phyloP scores from a whole-genome alignment of 2,797 vertebrate species.

The Tenualosa thibaudeaui region DNA sequence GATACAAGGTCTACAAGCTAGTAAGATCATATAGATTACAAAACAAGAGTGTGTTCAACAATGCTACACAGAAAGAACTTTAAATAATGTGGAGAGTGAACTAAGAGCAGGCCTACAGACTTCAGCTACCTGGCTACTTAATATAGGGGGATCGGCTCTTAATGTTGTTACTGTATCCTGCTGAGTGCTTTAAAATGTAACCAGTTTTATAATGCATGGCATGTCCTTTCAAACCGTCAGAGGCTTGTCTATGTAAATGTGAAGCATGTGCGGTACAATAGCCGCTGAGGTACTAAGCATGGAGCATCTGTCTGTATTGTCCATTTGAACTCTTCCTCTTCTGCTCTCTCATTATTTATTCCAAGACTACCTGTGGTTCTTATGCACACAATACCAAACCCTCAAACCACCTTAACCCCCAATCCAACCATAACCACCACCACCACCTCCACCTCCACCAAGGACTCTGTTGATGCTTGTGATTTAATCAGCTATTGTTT shows the following conservation, averaged over 20 bases:
- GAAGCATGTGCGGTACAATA: not conserved
- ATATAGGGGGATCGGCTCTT: not conserved
- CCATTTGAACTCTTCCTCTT: not conserved
- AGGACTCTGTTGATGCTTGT: not conserved
- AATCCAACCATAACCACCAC: not conserved
- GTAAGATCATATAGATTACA: not conserved
- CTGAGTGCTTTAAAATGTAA: not conserved
- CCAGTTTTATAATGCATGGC: not conserved
- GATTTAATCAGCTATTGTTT: not conserved
- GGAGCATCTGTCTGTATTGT: not conserved
- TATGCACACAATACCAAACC: not conserved
- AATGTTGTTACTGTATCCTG: not conserved
- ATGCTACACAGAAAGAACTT: not conserved
- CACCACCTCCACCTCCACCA: not conserved
- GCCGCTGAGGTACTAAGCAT: not conserved
- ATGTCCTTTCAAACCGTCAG: slow-evolving; percentile 7
- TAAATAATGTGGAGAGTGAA: not conserved
- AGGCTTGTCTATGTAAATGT: not conserved
- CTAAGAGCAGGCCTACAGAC: not conserved
- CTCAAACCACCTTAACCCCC: not conserved
- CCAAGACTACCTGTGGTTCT: no score
- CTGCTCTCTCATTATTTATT: not conserved
- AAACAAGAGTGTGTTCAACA: not conserved
- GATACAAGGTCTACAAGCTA: not conserved
- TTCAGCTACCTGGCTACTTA: not conserved